Percentiles rank a stretch among this genome's conserved stretches.
These are phyloP conservation scores for human DNA, from an alignment of 2,113 vertebrate genomes.

Conservation along the genomic window GRCh38 chr6:149217001-149217500, in stretches of 20 bases:
- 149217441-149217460: background rate
- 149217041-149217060: background rate
- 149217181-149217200: background rate
- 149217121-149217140: background rate
- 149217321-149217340: background rate
- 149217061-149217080: background rate
- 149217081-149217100: background rate
- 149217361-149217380: background rate
- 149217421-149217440: background rate
- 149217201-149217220: background rate
- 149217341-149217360: background rate
- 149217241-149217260: background rate
- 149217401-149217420: background rate
- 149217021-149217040: background rate
- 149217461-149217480: background rate
- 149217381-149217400: background rate
- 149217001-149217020: background rate
- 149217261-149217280: background rate
- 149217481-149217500: background rate
- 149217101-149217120: background rate
- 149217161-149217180: background rate
- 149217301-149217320: background rate
- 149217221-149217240: background rate
- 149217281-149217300: background rate
- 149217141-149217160: background rate